Evolutionary conservation across 2,113 vertebrate genomes (phyloP).

Genomic region (Mirza zaza): DNA sequence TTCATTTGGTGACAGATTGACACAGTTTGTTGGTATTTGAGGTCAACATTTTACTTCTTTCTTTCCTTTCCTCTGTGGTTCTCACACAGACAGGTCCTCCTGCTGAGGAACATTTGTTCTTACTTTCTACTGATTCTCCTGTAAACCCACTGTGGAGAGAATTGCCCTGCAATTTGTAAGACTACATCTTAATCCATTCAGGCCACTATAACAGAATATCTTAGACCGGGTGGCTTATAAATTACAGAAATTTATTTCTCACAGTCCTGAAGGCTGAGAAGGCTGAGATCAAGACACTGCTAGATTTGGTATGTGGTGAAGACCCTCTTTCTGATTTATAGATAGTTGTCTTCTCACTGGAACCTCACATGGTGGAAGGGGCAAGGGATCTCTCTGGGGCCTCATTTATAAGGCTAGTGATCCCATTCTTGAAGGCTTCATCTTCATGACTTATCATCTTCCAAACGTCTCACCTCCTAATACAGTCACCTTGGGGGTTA

Average conservation of each 20-base stretch:
- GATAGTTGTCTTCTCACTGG: neutral
- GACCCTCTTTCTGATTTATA: neutral
- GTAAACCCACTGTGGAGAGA: neutral
- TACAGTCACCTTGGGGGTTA: neutral
- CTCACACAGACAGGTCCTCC: neutral
- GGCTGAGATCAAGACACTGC: neutral
- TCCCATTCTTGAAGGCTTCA: neutral
- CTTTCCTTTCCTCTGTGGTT: neutral
- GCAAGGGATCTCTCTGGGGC: neutral
- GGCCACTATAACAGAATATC: neutral
- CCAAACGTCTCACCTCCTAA: neutral
- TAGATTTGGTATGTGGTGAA: neutral
- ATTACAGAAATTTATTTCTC: neutral
- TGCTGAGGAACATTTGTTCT: neutral
- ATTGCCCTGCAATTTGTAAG: neutral
- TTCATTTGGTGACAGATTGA: neutral
- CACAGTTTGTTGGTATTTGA: neutral
- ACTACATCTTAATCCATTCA: neutral
- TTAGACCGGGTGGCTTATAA: neutral
- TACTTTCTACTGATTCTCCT: neutral
- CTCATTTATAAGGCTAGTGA: neutral
- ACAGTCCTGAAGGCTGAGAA: neutral
- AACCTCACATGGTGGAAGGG: neutral
- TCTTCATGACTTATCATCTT: neutral
- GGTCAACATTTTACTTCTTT: neutral